Base-by-base conservation (phyloP, 2,113 vertebrate genomes). In the Oreocharis arfaki region DNA sequence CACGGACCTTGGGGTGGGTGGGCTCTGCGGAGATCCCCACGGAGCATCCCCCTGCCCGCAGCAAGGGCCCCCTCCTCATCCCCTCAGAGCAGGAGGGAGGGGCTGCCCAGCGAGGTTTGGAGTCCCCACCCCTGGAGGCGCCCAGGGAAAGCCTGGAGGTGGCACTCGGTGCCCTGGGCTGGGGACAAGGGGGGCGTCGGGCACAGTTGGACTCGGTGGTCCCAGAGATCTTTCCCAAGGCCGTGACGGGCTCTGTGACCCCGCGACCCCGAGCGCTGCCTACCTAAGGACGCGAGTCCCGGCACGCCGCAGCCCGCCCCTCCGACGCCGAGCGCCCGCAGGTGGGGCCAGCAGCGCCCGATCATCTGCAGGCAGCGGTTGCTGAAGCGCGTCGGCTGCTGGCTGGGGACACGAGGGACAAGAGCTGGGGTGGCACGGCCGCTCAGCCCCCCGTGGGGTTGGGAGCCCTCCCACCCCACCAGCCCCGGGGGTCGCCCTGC, bases 331-430 rank as follows among this genome's bases (percentile, higher is more conserved):
- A 99, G 98, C 1, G 99, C 99, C 44, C 99, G 98, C 69, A 99
- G 98, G 96, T 99, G 99, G 1, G 99, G 99, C 99, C 99, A 99
- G 87, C 99, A 99, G 73, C 99, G 97, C 35, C 99, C 99, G 35
- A 99, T 99, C 87, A 99, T 99, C 98, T 99, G 99, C 87, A 99
- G 98, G 93, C 99, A 99, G 81, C 99, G 98, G 98, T 99, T 99
- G 98, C 99, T 99, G 97, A 99, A 99, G 56, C 99, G 99, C 0
- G 98, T 99, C 1, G 99, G 99, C 96, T 99, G 99, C 98, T 99
- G 99, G 97, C 99, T 99, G 96, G 56, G 97, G 93, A 96, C 87
- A 96, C 49, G 74, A 83, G 95, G 24, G 90, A 68, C 68, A 56
- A 13, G 21, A 63, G 64, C 79, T 77, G 73, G 68, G 42, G 22